phyloP scores from a whole-genome alignment of 2,888 invertebrate genomes.

The Habrosyne pyritoides region DNA sequence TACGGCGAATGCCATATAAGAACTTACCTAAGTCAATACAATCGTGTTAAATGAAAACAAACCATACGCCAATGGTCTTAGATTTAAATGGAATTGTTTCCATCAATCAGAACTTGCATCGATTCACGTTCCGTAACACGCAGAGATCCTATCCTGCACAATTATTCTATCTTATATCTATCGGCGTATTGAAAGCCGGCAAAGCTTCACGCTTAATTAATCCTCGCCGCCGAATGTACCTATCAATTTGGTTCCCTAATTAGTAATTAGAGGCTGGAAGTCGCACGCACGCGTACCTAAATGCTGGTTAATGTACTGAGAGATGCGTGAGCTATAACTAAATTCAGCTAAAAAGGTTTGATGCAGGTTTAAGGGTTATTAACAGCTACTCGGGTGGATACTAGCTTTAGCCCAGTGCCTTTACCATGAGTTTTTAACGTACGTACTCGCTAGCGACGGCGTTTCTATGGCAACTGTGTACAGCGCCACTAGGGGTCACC shows the following conservation, averaged over 20 bases:
- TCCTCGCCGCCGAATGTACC: neutral
- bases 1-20: too few species aligned
- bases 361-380: too few species aligned
- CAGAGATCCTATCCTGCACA: neutral
- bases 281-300: neutral
- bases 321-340: neutral
- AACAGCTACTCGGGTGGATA: too few species aligned
- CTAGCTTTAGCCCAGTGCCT: too few species aligned
- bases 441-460: too few species aligned
- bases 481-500: too few species aligned
- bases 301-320: neutral
- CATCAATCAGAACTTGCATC: neutral
- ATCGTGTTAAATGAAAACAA: neutral
- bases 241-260: constrained; percentile 2
- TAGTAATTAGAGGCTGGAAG: constrained; percentile 1
- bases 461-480: too few species aligned
- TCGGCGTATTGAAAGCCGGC: neutral
- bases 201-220: constrained; percentile 1
- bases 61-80: neutral
- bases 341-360: too few species aligned
- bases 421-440: too few species aligned
- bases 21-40: neutral
- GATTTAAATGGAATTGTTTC: neutral
- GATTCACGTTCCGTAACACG: neutral
- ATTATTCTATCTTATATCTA: neutral